Percentiles rank a stretch among this genome's conserved stretches.
These are phyloP conservation scores for Gymnodraco acuticeps DNA, from an alignment of 2,797 vertebrate species.

Conservation along the genomic window DNA sequence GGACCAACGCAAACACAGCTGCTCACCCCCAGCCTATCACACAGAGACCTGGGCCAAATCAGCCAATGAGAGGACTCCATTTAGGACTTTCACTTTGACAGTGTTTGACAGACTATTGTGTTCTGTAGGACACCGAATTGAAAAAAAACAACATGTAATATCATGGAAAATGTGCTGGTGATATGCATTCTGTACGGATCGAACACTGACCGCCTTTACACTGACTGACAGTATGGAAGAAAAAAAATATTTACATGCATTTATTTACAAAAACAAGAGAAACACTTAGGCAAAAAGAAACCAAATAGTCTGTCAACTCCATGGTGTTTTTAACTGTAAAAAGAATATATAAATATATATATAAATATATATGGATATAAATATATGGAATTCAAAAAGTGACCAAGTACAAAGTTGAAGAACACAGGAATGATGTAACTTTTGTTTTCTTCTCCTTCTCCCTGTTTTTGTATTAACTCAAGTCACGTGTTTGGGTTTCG, in stretches of 20 bases:
- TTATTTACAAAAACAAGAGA: conserved; percentile 82
- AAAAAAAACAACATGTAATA: conserved; percentile 43
- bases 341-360: conserved; percentile 86
- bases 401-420: conserved; percentile 80
- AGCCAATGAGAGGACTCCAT: conserved; percentile 76
- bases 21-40: conserved; percentile 75
- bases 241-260: conserved; percentile 84
- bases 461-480: conserved; percentile 70
- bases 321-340: conserved; percentile 90
- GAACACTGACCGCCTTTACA: conserved; percentile 61
- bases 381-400: conserved; percentile 87
- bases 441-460: conserved; percentile 50
- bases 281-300: conserved; percentile 84
- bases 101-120: conserved; percentile 52
- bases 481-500: conserved; percentile 47
- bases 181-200: conserved; percentile 64
- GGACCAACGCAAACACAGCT: conserved; percentile 84
- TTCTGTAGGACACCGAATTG: conserved; percentile 46
- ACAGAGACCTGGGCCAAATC: conserved; percentile 78
- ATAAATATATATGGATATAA: conserved; percentile 86
- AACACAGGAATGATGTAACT: conserved; percentile 80
- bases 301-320: conserved; percentile 88
- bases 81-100: conserved; percentile 30
- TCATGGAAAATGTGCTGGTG: conserved; percentile 58
- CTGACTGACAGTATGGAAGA: conserved; percentile 61